Conservation (phyloP, 1,140 invertebrate genomes). For the Diachasma alloeum region DNA sequence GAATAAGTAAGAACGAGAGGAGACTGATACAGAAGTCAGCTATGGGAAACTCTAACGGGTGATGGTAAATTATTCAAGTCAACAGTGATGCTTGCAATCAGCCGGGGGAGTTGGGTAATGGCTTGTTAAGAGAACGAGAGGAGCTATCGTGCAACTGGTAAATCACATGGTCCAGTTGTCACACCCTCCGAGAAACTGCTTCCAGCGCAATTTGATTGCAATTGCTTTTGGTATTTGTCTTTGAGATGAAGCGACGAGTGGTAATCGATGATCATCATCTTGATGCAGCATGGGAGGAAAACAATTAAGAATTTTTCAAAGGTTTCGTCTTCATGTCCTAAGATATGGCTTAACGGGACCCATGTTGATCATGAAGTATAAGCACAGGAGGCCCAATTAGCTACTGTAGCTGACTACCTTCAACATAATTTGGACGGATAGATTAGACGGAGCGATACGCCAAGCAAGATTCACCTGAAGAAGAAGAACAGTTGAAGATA, state of each 20-base stretch:
- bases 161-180: conserved; percentile 26
- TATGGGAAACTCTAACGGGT: neutral
- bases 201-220: conserved; percentile 17
- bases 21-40: neutral
- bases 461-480: neutral
- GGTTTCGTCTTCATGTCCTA: no score
- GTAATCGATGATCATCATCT: conserved; percentile 13
- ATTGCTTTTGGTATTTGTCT: conserved; percentile 12
- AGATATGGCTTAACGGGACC: conserved; percentile 31
- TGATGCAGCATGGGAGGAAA: neutral
- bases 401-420: conserved; percentile 44
- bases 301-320: no score
- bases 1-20: neutral
- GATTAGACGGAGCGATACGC: conserved; percentile 40
- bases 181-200: conserved; percentile 1
- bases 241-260: neutral
- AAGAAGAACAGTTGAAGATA: neutral
- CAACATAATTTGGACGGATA: conserved; percentile 46
- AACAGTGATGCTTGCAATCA: conserved; percentile 19
- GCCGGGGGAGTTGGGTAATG: conserved; percentile 19
- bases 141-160: conserved; percentile 10
- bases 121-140: conserved; percentile 11
- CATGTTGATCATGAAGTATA: conserved; percentile 50
- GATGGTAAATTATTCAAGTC: neutral
- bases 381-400: conserved; percentile 45